Evolutionary conservation across 2,113 vertebrate species (phyloP).

Genomic region (Columbina picui): DNA sequence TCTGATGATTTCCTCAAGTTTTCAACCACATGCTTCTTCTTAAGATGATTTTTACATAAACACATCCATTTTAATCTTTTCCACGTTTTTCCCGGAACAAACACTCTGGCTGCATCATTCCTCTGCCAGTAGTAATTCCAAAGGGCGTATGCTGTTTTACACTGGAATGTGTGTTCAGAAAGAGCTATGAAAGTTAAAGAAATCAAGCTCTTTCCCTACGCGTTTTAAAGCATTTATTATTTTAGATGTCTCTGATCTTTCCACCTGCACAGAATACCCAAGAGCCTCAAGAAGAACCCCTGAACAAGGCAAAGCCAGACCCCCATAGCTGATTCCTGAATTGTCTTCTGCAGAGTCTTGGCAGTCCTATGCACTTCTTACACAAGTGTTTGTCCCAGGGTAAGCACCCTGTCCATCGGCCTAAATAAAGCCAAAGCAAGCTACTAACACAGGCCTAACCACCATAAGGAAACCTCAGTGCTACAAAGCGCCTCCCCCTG

Average conservation of each 20-base stretch:
- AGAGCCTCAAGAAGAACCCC: not conserved
- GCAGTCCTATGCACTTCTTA: too few relatives aligned
- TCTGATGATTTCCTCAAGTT: not conserved
- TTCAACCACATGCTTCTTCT: not conserved
- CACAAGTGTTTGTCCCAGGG: too few relatives aligned
- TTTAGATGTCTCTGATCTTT: not conserved
- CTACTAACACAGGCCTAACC: too few relatives aligned
- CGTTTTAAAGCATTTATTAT: not conserved
- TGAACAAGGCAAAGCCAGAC: not conserved
- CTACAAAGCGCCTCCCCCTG: too few relatives aligned
- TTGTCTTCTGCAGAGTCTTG: not conserved
- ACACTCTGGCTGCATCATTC: rapidly evolving
- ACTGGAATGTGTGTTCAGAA: not conserved
- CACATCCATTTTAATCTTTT: not conserved
- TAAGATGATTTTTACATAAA: not conserved
- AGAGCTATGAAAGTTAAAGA: not conserved
- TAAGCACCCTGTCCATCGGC: too few relatives aligned
- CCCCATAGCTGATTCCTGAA: rapidly evolving
- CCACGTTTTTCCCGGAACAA: not conserved
- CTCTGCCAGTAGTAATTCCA: not conserved
- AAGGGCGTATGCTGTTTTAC: not conserved
- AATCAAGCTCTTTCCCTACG: not conserved
- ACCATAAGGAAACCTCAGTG: too few relatives aligned
- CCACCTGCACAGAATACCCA: not conserved
- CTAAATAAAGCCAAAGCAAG: too few relatives aligned